phyloP scores from a whole-genome alignment of 2,888 invertebrate genomes.

The Netelia inedita region DNA sequence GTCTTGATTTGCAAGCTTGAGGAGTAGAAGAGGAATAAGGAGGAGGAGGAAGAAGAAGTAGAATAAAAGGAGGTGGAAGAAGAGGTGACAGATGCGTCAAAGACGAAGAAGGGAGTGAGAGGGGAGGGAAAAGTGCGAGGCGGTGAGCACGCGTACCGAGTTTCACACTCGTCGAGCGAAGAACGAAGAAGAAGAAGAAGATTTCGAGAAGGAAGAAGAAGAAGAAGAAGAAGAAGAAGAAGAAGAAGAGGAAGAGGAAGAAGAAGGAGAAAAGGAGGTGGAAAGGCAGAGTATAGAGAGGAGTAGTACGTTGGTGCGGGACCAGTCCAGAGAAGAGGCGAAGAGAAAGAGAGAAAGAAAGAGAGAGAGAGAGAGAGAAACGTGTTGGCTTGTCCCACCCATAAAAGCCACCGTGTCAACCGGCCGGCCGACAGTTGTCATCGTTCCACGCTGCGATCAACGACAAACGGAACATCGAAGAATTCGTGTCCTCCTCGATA shows the following conservation, averaged over 20 bases:
- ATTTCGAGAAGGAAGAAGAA: slow-evolving; percentile 19
- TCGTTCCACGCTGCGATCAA: slow-evolving; percentile 69
- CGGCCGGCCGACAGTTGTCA: slow-evolving; percentile 80
- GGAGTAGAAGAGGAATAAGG: neutral
- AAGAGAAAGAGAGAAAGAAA: slow-evolving; percentile 6
- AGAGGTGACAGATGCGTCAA: neutral
- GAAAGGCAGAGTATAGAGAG: slow-evolving; percentile 15
- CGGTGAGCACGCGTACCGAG: neutral
- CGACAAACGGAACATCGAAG: slow-evolving; percentile 34
- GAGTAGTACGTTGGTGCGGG: slow-evolving; percentile 29
- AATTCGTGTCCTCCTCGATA: slow-evolving; percentile 10
- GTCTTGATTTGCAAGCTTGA: neutral
- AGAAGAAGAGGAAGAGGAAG: slow-evolving; percentile 43
- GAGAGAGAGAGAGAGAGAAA: slow-evolving; percentile 66
- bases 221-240: slow-evolving; percentile 29
- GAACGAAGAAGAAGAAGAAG: neutral
- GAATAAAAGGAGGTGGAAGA: neutral
- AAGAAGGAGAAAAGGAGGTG: slow-evolving; percentile 25
- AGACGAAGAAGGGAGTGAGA: slow-evolving; percentile 18
- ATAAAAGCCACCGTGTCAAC: slow-evolving; percentile 80
- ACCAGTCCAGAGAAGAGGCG: slow-evolving; percentile 21
- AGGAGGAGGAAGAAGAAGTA: neutral
- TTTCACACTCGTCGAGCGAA: neutral
- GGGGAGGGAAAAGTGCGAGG: slow-evolving; percentile 15
- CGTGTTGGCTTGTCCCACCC: slow-evolving; percentile 74